A percentile compares a stretch with the other conserved stretches of the same genome.
phyloP scores from a whole-genome alignment of 2,888 invertebrate species.

The Ormia ochracea region DNA sequence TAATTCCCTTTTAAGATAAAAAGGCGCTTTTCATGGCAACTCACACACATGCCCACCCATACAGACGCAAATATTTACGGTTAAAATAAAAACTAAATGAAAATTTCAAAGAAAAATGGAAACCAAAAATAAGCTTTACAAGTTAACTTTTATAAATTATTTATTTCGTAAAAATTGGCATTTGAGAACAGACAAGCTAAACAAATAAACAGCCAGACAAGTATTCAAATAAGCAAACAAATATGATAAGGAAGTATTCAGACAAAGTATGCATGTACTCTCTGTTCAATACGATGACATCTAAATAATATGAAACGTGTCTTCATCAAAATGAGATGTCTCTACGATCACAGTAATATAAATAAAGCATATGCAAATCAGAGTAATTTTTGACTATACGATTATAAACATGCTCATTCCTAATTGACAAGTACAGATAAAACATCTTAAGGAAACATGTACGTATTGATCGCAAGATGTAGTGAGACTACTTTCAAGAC shows the following conservation, averaged over 20 bases:
- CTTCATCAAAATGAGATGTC: too few relatives aligned
- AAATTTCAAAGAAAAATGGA: background rate
- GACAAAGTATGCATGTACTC: background rate
- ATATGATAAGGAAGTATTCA: background rate
- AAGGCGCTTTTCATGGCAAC: background rate
- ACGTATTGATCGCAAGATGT: too few relatives aligned
- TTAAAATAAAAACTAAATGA: background rate
- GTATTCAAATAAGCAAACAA: background rate
- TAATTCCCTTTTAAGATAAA: slow-evolving; percentile 27
- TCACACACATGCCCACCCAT: background rate
- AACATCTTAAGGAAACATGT: too few relatives aligned
- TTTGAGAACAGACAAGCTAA: background rate
- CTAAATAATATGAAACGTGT: too few relatives aligned
- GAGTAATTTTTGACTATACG: too few relatives aligned
- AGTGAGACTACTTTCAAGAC: too few relatives aligned
- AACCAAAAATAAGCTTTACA: background rate
- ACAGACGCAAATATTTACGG: background rate
- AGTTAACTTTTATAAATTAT: background rate
- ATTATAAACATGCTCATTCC: too few relatives aligned
- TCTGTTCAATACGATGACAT: too few relatives aligned
- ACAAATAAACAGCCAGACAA: background rate
- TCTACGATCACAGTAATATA: too few relatives aligned
- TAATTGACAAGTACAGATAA: too few relatives aligned
- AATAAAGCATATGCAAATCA: too few relatives aligned
- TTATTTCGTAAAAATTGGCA: background rate